Percentiles rank a stretch among this genome's conserved stretches.
These are phyloP conservation scores for Priocnemis perturbator DNA, from an alignment of 2,888 invertebrate genomes.

Conservation along the genomic window DNA sequence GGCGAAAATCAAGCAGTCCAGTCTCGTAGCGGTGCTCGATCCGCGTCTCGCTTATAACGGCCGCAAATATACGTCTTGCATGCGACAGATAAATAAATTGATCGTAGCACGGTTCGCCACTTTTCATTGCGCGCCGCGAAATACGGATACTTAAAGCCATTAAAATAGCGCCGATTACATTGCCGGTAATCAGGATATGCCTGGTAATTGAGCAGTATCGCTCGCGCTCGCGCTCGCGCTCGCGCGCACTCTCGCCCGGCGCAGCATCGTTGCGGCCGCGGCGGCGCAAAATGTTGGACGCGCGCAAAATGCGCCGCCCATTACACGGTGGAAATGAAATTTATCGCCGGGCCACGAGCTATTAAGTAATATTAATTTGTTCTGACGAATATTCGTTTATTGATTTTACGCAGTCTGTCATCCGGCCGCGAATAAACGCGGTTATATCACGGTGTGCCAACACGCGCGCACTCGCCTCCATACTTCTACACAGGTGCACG, in stretches of 20 bases:
- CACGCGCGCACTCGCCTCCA: not conserved
- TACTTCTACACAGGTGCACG: too few relatives aligned
- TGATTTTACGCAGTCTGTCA: constrained; percentile 53
- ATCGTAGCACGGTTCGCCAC: constrained; percentile 49
- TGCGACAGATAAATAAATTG: constrained; percentile 45
- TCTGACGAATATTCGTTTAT: constrained; percentile 50
- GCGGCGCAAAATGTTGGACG: constrained; percentile 6
- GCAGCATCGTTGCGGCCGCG: constrained; percentile 19
- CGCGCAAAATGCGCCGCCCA: not conserved
- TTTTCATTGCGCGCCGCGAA: constrained; percentile 43
- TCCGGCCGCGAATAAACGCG: constrained; percentile 18
- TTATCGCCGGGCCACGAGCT: constrained; percentile 33
- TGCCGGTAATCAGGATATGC: constrained; percentile 53
- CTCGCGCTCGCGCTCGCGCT: constrained; percentile 20
- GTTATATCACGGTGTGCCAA: not conserved
- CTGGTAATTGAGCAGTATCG: constrained; percentile 56
- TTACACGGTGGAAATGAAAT: constrained; percentile 29
- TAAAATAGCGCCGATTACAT: constrained; percentile 57
- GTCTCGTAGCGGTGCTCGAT: too few relatives aligned
- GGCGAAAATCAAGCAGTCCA: too few relatives aligned
- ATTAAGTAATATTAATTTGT: constrained; percentile 60
- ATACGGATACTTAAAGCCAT: constrained; percentile 53
- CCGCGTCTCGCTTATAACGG: constrained; percentile 1
- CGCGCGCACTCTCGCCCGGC: constrained; percentile 10
- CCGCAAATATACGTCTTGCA: constrained; percentile 15